These are phyloP conservation scores for Aldrovandia affinis DNA, from an alignment of 2,797 vertebrate species.

Conservation along the genomic window DNA sequence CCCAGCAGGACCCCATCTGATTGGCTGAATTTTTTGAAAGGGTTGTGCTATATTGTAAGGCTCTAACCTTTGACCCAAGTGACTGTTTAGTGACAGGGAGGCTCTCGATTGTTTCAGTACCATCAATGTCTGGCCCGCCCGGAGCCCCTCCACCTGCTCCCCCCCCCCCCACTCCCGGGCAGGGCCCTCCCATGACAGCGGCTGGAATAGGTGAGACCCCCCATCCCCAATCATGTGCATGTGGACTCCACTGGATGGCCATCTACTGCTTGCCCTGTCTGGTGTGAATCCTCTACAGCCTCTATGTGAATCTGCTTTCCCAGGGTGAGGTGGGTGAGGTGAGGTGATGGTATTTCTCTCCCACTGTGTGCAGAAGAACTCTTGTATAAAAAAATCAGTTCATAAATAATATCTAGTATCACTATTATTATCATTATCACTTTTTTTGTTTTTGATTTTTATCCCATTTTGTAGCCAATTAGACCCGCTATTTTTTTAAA, in stretches of 20 bases:
- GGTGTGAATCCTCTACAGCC: background rate
- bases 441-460: too few relatives aligned
- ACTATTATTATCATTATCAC: too few relatives aligned
- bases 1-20: background rate
- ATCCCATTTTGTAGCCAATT: too few relatives aligned
- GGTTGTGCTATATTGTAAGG: background rate
- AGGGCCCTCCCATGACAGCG: conserved; percentile 65
- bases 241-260: background rate
- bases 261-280: background rate
- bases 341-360: too few relatives aligned
- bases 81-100: conserved; percentile 39
- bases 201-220: conserved; percentile 83
- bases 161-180: conserved; percentile 55
- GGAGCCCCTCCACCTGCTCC: conserved; percentile 62
- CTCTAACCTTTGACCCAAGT: background rate
- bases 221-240: conserved; percentile 32
- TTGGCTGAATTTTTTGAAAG: background rate
- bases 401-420: too few relatives aligned
- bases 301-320: background rate
- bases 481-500: too few relatives aligned
- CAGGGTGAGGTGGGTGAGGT: background rate
- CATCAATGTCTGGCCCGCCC: conserved; percentile 75
- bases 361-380: background rate
- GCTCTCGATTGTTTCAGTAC: conserved; percentile 79
- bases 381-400: background rate